Evolutionary conservation across 2,797 vertebrate genomes (phyloP).

Genomic region (Holocentrus rufus): DNA sequence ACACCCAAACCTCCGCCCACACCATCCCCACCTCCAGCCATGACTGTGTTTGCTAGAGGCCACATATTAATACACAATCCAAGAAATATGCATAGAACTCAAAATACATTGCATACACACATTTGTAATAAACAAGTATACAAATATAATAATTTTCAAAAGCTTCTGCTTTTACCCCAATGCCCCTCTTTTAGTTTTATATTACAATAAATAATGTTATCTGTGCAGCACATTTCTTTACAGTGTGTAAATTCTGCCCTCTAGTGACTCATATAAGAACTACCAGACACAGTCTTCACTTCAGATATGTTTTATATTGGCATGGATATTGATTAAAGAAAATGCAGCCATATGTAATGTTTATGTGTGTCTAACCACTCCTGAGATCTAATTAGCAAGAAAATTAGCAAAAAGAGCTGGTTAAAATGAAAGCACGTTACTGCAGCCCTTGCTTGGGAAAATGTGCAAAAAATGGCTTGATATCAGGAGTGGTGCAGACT

Average conservation of each 20-base stretch:
- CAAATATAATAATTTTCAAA: not conserved
- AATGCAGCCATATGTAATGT: constrained; percentile 16
- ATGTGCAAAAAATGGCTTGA: constrained; percentile 16
- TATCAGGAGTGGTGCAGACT: constrained; percentile 54
- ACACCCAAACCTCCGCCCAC: constrained; percentile 37
- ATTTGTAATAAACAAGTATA: constrained; percentile 1
- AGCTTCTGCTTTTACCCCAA: not conserved
- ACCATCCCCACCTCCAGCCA: constrained; percentile 59
- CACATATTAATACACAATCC: not conserved
- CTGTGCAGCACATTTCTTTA: constrained; percentile 9
- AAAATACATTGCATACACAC: not conserved
- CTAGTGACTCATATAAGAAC: constrained; percentile 52
- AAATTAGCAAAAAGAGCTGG: not conserved
- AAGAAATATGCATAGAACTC: not conserved
- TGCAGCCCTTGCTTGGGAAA: not conserved
- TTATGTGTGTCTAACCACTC: constrained; percentile 36
- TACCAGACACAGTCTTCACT: constrained; percentile 76
- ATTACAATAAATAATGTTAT: not conserved
- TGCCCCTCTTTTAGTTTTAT: not conserved
- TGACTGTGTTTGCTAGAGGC: constrained; percentile 77
- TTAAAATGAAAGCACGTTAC: not conserved
- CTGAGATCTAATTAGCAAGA: constrained; percentile 26
- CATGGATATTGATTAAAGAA: constrained; percentile 38
- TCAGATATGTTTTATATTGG: constrained; percentile 38
- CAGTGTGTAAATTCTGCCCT: constrained; percentile 44